phyloP scores from a whole-genome alignment of 1,140 invertebrate genomes.

The Drosophila azteca region DNA sequence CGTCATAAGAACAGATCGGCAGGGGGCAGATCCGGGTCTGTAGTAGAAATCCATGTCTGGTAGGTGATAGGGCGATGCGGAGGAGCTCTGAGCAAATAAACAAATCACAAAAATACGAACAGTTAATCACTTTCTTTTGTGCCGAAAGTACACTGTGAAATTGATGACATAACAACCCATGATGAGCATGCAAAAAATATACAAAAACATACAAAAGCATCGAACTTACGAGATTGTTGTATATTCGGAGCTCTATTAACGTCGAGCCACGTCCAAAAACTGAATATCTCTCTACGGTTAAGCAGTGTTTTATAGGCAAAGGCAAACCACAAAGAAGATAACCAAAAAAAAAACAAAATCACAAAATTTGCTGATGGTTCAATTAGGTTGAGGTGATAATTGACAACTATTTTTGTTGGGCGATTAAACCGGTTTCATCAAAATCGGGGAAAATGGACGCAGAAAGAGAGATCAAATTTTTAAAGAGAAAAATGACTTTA shows the following conservation, averaged over 20 bases:
- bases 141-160: background rate
- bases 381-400: slow-evolving; percentile 57
- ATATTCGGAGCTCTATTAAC: slow-evolving; percentile 16
- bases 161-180: slow-evolving; percentile 36
- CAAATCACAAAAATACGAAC: slow-evolving; percentile 5
- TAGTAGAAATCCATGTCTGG: slow-evolving; percentile 86
- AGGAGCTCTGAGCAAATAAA: background rate
- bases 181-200: slow-evolving; percentile 17
- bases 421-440: background rate
- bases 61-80: background rate
- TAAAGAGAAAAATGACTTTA: background rate
- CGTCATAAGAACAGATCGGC: slow-evolving; percentile 84
- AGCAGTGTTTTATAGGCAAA: slow-evolving; percentile 27
- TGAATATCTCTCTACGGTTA: slow-evolving; percentile 20
- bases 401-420: slow-evolving; percentile 22
- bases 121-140: slow-evolving; percentile 52
- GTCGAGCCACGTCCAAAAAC: slow-evolving; percentile 28
- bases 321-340: slow-evolving; percentile 10
- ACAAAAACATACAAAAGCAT: slow-evolving; percentile 4
- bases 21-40: slow-evolving; percentile 88
- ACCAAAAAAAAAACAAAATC: slow-evolving; percentile 2
- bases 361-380: slow-evolving; percentile 37
- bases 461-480: background rate
- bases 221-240: slow-evolving; percentile 13
- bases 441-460: background rate